Evolutionary conservation across 2,888 invertebrate species (phyloP), one percentile per base, ranked within the genome.

Genomic region (Folsomia candida): DNA sequence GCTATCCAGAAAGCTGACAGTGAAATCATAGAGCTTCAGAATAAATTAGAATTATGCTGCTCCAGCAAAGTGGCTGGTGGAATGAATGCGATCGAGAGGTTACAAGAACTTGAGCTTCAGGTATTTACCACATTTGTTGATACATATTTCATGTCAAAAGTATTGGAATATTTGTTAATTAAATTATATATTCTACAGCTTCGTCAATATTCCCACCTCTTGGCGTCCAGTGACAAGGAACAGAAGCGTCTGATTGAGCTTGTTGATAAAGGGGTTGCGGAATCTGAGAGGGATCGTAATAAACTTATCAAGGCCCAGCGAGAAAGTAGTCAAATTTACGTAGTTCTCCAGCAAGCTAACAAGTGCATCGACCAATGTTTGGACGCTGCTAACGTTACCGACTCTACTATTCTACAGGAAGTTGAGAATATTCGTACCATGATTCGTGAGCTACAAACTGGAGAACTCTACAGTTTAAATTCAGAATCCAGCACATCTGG

Each of bases 201-300:
- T 11, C 63, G 76, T 6, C 67, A 72, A 11, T 66, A 73, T 6
- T 66, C 62, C n/a, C 68, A 72, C 69, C 37, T 67, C 1, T 58
- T 79, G 24, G 67, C 86, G 2, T 86, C 87, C 0, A 86, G 87
- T 0, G 88, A 89, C 81, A 87, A 87, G 59, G 89, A 90, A 83
- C 86, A 87, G 20, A 84, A 87, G 70, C 84, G 87, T 62, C 82
- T 90, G 2, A 81, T 89, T 1, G 88, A 88, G 70, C 81, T 90
- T 58, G 84, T 88, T 0, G 83, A 86, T 4, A 84, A 85, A 0
- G 82, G 88, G 51, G 88, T 88, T 78, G 83, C 84, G 28, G 85
- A 89, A 74, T 77, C 89, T 51, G 87, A 88, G 65, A 81, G 83
- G 6, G 89, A 89, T 81, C 82, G 86, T 72, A 81, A 81, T n/a